phyloP scores from a whole-genome alignment of 2,888 invertebrate genomes.

The Mythimna loreyi region DNA sequence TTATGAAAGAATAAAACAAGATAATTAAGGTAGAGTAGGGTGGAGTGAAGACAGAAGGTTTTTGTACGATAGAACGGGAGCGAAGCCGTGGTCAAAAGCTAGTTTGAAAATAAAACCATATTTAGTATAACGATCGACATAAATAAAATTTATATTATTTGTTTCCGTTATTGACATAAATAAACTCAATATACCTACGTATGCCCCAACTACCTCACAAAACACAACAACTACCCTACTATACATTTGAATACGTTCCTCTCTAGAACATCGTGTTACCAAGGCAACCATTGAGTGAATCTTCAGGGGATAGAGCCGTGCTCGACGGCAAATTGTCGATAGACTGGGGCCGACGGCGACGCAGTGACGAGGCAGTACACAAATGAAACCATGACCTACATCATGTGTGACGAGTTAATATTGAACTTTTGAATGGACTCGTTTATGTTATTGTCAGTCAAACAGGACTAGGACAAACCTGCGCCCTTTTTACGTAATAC shows the following conservation, averaged over 20 bases:
- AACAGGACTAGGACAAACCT: not conserved
- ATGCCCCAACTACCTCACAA: not conserved
- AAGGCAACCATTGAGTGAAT: slow-evolving; percentile 28
- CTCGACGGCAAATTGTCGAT: slow-evolving; percentile 36
- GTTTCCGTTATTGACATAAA: too few relatives aligned
- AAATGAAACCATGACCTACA: slow-evolving; percentile 36
- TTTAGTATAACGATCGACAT: too few relatives aligned
- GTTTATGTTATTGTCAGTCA: not conserved
- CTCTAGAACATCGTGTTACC: slow-evolving; percentile 20
- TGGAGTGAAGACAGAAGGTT: too few relatives aligned
- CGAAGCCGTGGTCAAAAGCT: too few relatives aligned
- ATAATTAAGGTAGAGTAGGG: too few relatives aligned
- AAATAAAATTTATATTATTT: too few relatives aligned
- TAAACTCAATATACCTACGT: too few relatives aligned
- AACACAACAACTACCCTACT: slow-evolving; percentile 1
- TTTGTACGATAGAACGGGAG: too few relatives aligned
- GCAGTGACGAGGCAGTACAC: slow-evolving; percentile 21
- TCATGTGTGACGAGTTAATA: slow-evolving; percentile 1
- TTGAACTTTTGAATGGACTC: not conserved
- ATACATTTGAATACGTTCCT: slow-evolving; percentile 25
- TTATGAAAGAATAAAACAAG: too few relatives aligned
- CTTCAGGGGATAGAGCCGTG: slow-evolving; percentile 33
- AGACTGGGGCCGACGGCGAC: slow-evolving; percentile 38
- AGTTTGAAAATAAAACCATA: too few relatives aligned
- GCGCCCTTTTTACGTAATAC: not conserved